A percentile compares a stretch with the other conserved stretches of the same genome.
Evolutionary conservation across 2,888 invertebrate genomes (phyloP).

Genomic region (Yponomeuta sedellus): DNA sequence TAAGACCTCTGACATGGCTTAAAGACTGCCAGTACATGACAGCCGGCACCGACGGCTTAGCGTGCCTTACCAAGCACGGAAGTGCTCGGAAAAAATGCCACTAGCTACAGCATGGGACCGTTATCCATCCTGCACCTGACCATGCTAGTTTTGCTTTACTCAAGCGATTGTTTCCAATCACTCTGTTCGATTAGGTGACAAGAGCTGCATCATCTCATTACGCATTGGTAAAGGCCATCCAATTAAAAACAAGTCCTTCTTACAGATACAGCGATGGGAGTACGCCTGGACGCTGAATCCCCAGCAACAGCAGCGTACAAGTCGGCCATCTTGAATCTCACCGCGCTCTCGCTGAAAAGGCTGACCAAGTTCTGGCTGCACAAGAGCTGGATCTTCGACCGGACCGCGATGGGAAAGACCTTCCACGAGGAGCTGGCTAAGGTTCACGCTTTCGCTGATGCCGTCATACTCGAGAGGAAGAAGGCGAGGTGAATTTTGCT

Average conservation of each 20-base stretch:
- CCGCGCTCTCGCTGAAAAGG: constrained; percentile 37
- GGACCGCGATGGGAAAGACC: constrained; percentile 54
- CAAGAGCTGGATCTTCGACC: constrained; percentile 65
- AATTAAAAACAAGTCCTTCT: constrained; percentile 12
- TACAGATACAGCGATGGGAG: constrained; percentile 80
- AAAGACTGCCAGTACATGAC: too few relatives aligned
- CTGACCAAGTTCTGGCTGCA: constrained; percentile 75
- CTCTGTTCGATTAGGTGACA: too few relatives aligned
- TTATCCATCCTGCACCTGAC: too few relatives aligned
- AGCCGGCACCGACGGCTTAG: too few relatives aligned
- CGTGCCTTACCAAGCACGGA: too few relatives aligned
- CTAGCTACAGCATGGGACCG: too few relatives aligned
- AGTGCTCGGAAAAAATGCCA: too few relatives aligned
- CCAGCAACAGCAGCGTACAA: constrained; percentile 63
- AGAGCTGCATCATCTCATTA: too few relatives aligned
- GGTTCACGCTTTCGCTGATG: constrained; percentile 72
- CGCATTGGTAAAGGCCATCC: too few relatives aligned
- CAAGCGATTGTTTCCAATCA: too few relatives aligned
- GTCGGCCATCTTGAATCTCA: constrained; percentile 61
- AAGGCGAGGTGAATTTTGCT: constrained; percentile 24
- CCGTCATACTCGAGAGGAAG: constrained; percentile 70
- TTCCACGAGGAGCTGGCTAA: constrained; percentile 62
- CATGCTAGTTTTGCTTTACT: too few relatives aligned
- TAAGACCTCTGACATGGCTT: too few relatives aligned
- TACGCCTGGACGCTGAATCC: constrained; percentile 57